Evolutionary conservation across 1,140 invertebrate genomes (phyloP), one percentile per base, ranked within the genome.

Genomic region (Muscidifurax raptorellus): DNA sequence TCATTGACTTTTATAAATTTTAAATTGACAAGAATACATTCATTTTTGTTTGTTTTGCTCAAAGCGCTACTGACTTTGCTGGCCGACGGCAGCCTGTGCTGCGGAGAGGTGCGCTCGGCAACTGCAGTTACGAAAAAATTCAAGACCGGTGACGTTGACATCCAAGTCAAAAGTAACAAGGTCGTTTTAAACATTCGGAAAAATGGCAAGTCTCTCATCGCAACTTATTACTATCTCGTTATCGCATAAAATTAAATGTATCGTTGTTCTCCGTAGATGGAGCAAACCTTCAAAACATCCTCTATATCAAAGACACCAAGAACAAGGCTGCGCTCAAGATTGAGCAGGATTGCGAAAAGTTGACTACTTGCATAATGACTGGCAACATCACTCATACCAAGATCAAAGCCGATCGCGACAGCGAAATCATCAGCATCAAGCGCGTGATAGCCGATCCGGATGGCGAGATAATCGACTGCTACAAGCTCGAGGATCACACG

Each of bases 401-500:
- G 3, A 90, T 92, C n/a, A 69, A 86, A 32, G 78, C 86, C 12
- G 22, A 69, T 5, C 78, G 64, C 0, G 76, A 81, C 12, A 82
- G 30, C 9, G 90, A 91, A 30, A 83, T 74, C 0, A 77, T 91
- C 10, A 82, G 40, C 4, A 83, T 92, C 1, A 77, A 67, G 27
- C 88, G 89, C 10, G 22, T 27, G 0, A 69, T 87, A 0, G 10
- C 32, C 0, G 59, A 88, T 80, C 36, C 87, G 0, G 44, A 32
- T 0, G 88, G 80, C 12, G 30, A 88, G 77, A 22, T 91, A 3
- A 81, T 86, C 0, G 90, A 92, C 84, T 92, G 92, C 77, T 88
- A 86, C 10, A 74, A 88, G 13, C 72, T 92, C 9, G 80, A 67
- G 9, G 86, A 90, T 0, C 80, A 88, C 36, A 86, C 87, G 0